Conservation (phyloP, 1,140 invertebrate genomes). For the Drosophila eugracilis region DNA sequence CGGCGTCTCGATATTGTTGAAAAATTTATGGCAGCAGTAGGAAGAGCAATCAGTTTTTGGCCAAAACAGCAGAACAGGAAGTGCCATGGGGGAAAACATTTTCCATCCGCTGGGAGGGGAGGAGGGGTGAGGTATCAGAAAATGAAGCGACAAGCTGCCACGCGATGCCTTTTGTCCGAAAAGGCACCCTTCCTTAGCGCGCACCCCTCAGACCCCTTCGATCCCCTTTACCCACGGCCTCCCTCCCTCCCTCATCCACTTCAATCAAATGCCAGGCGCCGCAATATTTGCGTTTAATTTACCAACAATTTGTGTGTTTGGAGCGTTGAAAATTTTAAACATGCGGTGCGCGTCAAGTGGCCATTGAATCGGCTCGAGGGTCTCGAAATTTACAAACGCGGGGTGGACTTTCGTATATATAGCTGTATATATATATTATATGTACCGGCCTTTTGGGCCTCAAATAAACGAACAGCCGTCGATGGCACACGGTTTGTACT, state of each 20-base stretch:
- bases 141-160: constrained; percentile 55
- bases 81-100: constrained; percentile 1
- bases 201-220: too few relatives aligned
- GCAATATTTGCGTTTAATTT: constrained; percentile 65
- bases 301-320: constrained; percentile 63
- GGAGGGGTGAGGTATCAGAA: constrained; percentile 18
- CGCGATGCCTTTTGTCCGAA: constrained; percentile 43
- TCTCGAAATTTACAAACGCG: background rate
- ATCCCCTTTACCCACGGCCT: background rate
- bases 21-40: constrained; percentile 32
- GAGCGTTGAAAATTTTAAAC: constrained; percentile 58
- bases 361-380: constrained; percentile 42
- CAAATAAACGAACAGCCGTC: constrained; percentile 17
- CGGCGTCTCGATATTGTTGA: constrained; percentile 30
- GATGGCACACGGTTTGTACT: constrained; percentile 29
- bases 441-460: background rate
- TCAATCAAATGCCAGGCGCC: constrained; percentile 62
- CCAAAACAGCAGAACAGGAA: constrained; percentile 10
- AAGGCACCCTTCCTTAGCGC: constrained; percentile 1
- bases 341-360: constrained; percentile 61
- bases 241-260: constrained; percentile 11
- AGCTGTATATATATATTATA: background rate
- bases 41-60: constrained; percentile 15
- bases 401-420: background rate
- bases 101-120: background rate